Conservation (phyloP, 2,113 vertebrate species). For the Pseudorectes ferrugineus region DNA sequence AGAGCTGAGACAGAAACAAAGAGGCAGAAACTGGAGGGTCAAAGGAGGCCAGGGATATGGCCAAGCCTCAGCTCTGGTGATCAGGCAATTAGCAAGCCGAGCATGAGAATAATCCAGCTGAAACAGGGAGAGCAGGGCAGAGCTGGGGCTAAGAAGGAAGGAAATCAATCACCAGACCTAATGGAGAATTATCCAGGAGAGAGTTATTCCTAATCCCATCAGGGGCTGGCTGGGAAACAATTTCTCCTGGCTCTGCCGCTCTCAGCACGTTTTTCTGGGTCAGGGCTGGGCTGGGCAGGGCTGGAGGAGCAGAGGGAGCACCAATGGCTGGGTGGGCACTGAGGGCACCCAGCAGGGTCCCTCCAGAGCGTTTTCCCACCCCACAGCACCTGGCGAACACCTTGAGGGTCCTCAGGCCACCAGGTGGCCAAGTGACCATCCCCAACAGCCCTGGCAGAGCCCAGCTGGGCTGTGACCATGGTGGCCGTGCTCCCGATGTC, state of each 20-base stretch:
- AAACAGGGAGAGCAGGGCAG: not conserved
- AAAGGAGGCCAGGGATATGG: not conserved
- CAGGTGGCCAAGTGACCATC: not conserved
- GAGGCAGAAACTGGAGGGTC: not conserved
- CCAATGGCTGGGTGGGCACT: not conserved
- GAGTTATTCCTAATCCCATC: slow-evolving; percentile 49
- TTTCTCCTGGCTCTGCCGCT: not conserved
- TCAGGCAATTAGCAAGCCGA: slow-evolving; percentile 27
- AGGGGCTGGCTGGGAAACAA: not conserved
- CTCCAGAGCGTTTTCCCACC: not conserved
- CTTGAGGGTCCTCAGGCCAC: not conserved
- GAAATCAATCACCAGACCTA: slow-evolving; percentile 2
- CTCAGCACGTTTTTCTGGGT: not conserved
- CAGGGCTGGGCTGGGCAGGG: not conserved
- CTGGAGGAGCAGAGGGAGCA: not conserved
- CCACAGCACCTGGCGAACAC: accelerated
- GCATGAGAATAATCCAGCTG: slow-evolving; percentile 8
- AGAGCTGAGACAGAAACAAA: not conserved
- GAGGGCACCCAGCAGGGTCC: not conserved
- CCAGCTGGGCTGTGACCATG: not conserved
- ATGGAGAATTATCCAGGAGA: slow-evolving; percentile 16
- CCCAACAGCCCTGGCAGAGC: not conserved
- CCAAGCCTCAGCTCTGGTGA: not conserved
- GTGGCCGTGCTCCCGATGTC: accelerated
- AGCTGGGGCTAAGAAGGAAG: not conserved